Base-by-base conservation (phyloP, 2,888 invertebrate genomes). In the Endotricha flammealis region DNA sequence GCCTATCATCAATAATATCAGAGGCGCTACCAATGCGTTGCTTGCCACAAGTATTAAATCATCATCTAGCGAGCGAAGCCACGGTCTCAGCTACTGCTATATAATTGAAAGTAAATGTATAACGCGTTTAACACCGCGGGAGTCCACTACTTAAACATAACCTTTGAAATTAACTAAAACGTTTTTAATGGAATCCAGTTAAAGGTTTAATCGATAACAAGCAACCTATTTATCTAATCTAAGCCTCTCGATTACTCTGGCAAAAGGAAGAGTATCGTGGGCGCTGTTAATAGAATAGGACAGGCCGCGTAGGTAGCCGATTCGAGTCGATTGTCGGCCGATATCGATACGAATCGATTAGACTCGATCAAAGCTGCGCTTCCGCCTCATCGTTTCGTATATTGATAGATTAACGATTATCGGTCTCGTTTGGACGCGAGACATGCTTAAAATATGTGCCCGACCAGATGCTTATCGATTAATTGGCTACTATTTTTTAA, bases 151-250 rank as follows among this genome's bases (percentile, higher is more conserved):
- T n/a, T n/a, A n/a, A n/a, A n/a, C n/a, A n/a, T n/a, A n/a, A n/a
- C n/a, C n/a, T 16, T 16, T 20, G n/a, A 20, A 20, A 20, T 20
- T 20, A 20, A 3, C n/a, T n/a, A n/a, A n/a, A 20, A 4, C 3
- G n/a, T 2, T 8, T 7, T 20, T 20, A 20, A 20, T 20, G 8
- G 20, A 7, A 20, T 6, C 20, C 20, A 20, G 30, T 35, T 32
- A 24, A 27, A 32, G 24, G 30, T 36, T 38, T 32, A 32, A 30
- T 29, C 29, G 23, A 31, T 36, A 42, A 44, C 44, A 45, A 24
- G 36, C 37, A 37, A 35, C 38, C 40, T 38, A 30, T 34, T 38
- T 38, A 42, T 36, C 42, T 29, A 39, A 27, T 29, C 46, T 49
- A 36, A 41, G 44, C 47, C 38, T 47, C 44, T 20, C 20, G 2